Base-by-base conservation (phyloP, 2,888 invertebrate species). In the Chrysopilus asiliformis region DNA sequence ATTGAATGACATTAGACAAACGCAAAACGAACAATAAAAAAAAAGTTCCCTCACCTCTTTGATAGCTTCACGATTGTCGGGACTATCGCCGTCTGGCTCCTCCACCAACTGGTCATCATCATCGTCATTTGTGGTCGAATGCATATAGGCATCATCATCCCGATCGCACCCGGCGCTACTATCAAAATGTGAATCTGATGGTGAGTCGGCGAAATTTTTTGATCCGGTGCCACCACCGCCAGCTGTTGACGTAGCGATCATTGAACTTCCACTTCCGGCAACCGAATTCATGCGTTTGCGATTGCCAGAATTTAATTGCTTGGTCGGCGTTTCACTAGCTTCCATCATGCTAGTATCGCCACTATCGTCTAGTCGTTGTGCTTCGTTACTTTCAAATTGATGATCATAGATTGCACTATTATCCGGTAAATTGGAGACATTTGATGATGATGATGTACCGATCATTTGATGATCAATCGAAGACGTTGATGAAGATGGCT, bases 371-470 rank as follows among this genome's bases (percentile, higher is more conserved):
- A 37, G 30, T 17, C 34, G 29, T 31, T 32, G 32, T 9, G 28
- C 37, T 9, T 29, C 37, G 25, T 33, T 29, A 7, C 34, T 33
- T 13, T 42, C 42, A 20, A 42, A 38, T 22, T 34, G 35, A 33
- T 42, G 38, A 29, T 42, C 42, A n/a, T 32, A 39, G 9, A 39
- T 36, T 6, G 31, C 32, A 27, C 38, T 39, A 26, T 20, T 36
- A 3, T 38, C 39, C 20, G 34, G 14, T 29, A 34, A 27, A 19
- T 38, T 39, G 22, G 39, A 39, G 16, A 50, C 45, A 4, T 48
- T 47, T 29, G 46, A 44, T 36, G 47, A 46, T 16, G 37, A 45
- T 39, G 40, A 44, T 40, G 31, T 43, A 45, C 38, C 41, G 24
- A 45, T 32, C 25, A 19, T 25, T n/a, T n/a, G n/a, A n/a, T n/a